A percentile compares a stretch with the other conserved stretches of the same genome.
These are phyloP conservation scores for Nothobranchius furzeri DNA, from an alignment of 2,113 vertebrate genomes.

Conservation along the genomic window DNA sequence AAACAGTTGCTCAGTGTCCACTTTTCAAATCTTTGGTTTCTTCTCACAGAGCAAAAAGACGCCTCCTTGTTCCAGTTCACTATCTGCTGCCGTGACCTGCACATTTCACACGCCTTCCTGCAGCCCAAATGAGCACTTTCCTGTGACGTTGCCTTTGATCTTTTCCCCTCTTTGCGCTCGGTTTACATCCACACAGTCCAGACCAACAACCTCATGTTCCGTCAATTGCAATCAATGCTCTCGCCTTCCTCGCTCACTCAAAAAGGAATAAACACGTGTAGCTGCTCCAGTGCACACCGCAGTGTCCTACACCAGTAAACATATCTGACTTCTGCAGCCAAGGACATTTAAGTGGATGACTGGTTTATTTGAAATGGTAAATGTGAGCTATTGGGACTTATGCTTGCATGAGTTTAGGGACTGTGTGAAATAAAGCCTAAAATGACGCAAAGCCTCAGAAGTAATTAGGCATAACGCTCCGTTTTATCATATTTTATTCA, in stretches of 20 bases:
- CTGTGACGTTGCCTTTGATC: constrained; percentile 49
- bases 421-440: constrained; percentile 25
- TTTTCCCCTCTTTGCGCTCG: constrained; percentile 1
- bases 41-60: constrained; percentile 17
- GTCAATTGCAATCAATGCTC: constrained; percentile 51
- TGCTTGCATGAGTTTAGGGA: constrained; percentile 9
- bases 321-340: background rate
- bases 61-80: constrained; percentile 49
- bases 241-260: constrained; percentile 8
- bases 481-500: constrained; percentile 52
- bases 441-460: constrained; percentile 13
- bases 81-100: constrained; percentile 35
- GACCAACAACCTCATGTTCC: constrained; percentile 6
- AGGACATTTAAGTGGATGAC: constrained; percentile 19
- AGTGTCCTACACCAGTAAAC: background rate
- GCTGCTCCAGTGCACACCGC: background rate
- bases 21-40: constrained; percentile 10
- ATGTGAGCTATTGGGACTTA: constrained; percentile 11
- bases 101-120: constrained; percentile 27
- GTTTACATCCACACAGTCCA: constrained; percentile 20
- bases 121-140: constrained; percentile 46
- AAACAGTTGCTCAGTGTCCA: constrained; percentile 14
- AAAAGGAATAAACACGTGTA: constrained; percentile 19
- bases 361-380: constrained; percentile 48
- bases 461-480: constrained; percentile 37